These are phyloP conservation scores for Garrulus glandarius DNA, from an alignment of 2,797 vertebrate genomes.

Conservation along the genomic window DNA sequence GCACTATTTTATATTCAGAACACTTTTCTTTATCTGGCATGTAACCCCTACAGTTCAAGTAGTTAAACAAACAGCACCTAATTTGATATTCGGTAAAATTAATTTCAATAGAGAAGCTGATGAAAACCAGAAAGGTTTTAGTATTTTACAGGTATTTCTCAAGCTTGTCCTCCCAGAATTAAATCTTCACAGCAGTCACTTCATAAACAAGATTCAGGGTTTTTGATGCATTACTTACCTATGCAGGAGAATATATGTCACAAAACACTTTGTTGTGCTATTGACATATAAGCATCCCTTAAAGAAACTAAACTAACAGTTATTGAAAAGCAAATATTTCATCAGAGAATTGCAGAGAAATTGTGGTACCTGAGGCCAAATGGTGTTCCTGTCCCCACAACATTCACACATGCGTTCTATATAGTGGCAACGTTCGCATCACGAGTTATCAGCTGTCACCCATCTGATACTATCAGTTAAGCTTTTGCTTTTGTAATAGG, in stretches of 20 bases:
- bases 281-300: background rate
- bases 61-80: constrained; percentile 50
- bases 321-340: background rate
- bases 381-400: background rate
- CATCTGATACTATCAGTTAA: background rate
- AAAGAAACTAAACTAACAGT: background rate
- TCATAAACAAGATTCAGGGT: background rate
- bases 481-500: background rate
- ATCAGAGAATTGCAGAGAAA: background rate
- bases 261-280: background rate
- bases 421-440: background rate
- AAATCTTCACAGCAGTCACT: background rate
- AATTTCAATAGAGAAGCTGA: background rate
- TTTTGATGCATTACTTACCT: background rate
- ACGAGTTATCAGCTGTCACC: background rate
- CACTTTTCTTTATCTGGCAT: constrained; percentile 31
- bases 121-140: background rate
- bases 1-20: constrained; percentile 48
- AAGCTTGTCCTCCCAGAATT: background rate
- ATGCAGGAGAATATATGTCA: background rate
- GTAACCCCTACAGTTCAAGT: constrained; percentile 41
- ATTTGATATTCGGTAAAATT: constrained; percentile 27
- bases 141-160: background rate
- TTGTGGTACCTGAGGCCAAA: background rate
- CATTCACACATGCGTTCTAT: background rate